Evolutionary conservation across 1,140 invertebrate species (phyloP), one percentile per base, ranked within the genome.

Genomic region (Ceratosolen solmsi): DNA sequence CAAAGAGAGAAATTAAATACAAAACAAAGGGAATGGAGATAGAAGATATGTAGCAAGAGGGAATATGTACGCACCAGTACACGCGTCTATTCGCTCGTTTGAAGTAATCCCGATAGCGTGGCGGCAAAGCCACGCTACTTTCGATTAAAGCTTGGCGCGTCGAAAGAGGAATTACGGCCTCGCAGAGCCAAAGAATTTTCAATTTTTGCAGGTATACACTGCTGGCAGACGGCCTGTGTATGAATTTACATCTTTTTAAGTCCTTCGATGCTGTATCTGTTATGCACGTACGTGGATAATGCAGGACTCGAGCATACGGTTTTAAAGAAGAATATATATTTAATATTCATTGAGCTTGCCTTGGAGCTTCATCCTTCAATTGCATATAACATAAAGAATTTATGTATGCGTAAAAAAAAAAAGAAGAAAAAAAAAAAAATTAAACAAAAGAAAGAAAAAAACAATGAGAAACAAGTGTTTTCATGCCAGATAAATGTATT

Each of bases 181-280:
- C 8, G 46, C 25, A 13, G 60, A 30, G 27, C 33, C 46, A 51
- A 71, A 76, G 63, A 27, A 71, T 76, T 82, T 82, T 82, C 73
- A 82, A 82, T 82, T 82, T 82, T 38, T 60, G 13, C 5, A 82
- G 17, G 54, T 60, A 25, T 25, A 60, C n/a, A 38, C 49, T 27
- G 7, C n/a, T 27, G 46, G 20, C 27, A 22, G 33, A 38, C 27
- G 41, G 20, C 9, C 33, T 0, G 33, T 11, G n/a, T 58, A 41
- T 41, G 56, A 74, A 80, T 73, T 80, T 80, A 71, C 79, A 80
- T 80, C 38, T 51, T 80, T 73, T 72, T 54, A n/a, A 46, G 20
- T 27, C 15, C 73, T 17, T n/a, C 51, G 36, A 60, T 9, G 56
- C 17, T 1, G 51, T n/a, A 56, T 56, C 51, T 2, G 8, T 56